phyloP scores from a whole-genome alignment of 2,888 invertebrate species.

The Drosophila kambysellisi region DNA sequence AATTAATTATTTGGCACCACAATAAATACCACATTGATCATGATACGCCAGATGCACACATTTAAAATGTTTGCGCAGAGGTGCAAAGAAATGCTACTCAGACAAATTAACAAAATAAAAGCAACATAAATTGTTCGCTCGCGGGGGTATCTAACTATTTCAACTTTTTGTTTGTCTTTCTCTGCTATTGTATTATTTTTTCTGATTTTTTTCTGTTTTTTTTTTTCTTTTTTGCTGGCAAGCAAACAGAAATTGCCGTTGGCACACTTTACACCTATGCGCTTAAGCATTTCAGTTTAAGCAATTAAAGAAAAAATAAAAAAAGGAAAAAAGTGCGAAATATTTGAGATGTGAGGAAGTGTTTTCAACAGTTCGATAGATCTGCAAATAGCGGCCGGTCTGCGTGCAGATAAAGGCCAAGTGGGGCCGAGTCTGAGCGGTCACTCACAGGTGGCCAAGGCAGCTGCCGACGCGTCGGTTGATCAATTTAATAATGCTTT shows the following conservation, averaged over 20 bases:
- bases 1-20: slow-evolving; percentile 34
- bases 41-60: slow-evolving; percentile 37
- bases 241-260: slow-evolving; percentile 57
- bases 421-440: slow-evolving; percentile 12
- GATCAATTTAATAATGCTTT: slow-evolving; percentile 56
- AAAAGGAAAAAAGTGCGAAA: slow-evolving; percentile 57
- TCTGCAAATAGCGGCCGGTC: slow-evolving; percentile 21
- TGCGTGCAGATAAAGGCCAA: slow-evolving; percentile 48
- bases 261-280: slow-evolving; percentile 78
- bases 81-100: slow-evolving; percentile 50
- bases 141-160: slow-evolving; percentile 37
- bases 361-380: slow-evolving; percentile 62
- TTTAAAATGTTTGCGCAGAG: slow-evolving; percentile 46
- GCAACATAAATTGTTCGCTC: slow-evolving; percentile 40
- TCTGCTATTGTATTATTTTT: neutral
- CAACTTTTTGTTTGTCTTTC: slow-evolving; percentile 21
- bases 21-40: slow-evolving; percentile 57
- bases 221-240: slow-evolving; percentile 26
- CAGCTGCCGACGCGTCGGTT: slow-evolving; percentile 25
- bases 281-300: slow-evolving; percentile 55
- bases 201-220: slow-evolving; percentile 6
- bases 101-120: slow-evolving; percentile 71
- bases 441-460: slow-evolving; percentile 51
- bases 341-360: slow-evolving; percentile 65
- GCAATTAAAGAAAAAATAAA: slow-evolving; percentile 48